Percentiles rank a stretch among this genome's conserved stretches.
phyloP scores from a whole-genome alignment of 2,797 vertebrate species.

The Selene dorsalis region DNA sequence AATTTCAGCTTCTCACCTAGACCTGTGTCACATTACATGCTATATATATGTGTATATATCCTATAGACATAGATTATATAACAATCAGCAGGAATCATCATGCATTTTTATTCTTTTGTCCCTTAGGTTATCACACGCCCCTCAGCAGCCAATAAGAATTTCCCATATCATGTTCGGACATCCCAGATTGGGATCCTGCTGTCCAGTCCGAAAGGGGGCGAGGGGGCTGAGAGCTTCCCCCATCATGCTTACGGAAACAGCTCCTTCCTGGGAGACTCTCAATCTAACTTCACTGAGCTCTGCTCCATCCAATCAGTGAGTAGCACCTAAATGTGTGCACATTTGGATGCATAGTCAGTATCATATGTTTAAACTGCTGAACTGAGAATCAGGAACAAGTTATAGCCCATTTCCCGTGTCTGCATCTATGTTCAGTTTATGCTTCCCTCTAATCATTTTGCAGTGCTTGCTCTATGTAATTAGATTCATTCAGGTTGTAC shows the following conservation, averaged over 20 bases:
- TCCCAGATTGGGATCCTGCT: constrained; percentile 92
- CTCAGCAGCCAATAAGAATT: constrained; percentile 96
- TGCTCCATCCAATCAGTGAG: constrained; percentile 92
- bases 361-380: neutral
- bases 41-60: neutral
- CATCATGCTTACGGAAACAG: constrained; percentile 93
- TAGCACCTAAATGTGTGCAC: neutral
- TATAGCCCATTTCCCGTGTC: neutral
- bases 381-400: neutral
- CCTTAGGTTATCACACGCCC: constrained; percentile 91
- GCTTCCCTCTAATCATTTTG: constrained; percentile 1
- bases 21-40: neutral
- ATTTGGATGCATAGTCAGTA: constrained; percentile 11
- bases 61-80: neutral
- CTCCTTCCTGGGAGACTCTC: constrained; percentile 92
- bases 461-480: constrained; percentile 13
- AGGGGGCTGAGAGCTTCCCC: constrained; percentile 87
- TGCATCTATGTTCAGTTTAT: neutral
- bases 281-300: constrained; percentile 94
- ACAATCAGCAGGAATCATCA: neutral
- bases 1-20: constrained; percentile 7
- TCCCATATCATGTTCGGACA: constrained; percentile 94
- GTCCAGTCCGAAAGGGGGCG: constrained; percentile 84
- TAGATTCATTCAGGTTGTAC: constrained; percentile 9
- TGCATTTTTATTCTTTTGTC: neutral